A percentile compares a stretch with the other conserved stretches of the same genome.
phyloP scores from a whole-genome alignment of 1,140 invertebrate species.

The Zaprionus davidi region DNA sequence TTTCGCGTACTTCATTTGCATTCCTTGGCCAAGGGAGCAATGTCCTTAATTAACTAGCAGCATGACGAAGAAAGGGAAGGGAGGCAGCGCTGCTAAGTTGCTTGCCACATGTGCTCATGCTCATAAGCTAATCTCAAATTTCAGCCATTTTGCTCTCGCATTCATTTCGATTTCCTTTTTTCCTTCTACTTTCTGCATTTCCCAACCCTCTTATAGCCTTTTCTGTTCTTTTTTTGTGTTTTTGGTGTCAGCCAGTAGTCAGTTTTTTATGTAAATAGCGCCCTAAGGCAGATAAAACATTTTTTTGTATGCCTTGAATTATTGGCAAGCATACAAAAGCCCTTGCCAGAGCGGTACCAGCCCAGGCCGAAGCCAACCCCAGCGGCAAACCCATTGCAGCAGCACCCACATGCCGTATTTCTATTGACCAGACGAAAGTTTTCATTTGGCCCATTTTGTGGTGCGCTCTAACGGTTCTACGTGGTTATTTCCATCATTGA shows the following conservation, averaged over 20 bases:
- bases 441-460: conserved; percentile 49
- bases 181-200: conserved; percentile 29
- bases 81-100: conserved; percentile 25
- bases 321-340: conserved; percentile 70
- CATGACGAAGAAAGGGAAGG: neutral
- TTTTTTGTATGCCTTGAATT: conserved; percentile 49
- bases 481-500: conserved; percentile 46
- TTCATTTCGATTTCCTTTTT: conserved; percentile 38
- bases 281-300: conserved; percentile 64
- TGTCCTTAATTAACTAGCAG: conserved; percentile 76
- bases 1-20: conserved; percentile 70
- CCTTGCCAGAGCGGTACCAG: conserved; percentile 43
- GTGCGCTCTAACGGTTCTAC: conserved; percentile 36
- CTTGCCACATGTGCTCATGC: conserved; percentile 63
- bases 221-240: neutral
- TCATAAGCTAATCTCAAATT: conserved; percentile 77
- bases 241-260: conserved; percentile 55
- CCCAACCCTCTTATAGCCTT: neutral
- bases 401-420: conserved; percentile 20
- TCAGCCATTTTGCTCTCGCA: conserved; percentile 53
- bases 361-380: conserved; percentile 7
- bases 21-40: conserved; percentile 67
- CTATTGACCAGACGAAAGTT: conserved; percentile 44
- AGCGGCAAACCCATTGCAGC: conserved; percentile 1
- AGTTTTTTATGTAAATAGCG: conserved; percentile 75